Base-by-base conservation (phyloP, 2,797 vertebrate genomes). In the Ceryle rudis region DNA sequence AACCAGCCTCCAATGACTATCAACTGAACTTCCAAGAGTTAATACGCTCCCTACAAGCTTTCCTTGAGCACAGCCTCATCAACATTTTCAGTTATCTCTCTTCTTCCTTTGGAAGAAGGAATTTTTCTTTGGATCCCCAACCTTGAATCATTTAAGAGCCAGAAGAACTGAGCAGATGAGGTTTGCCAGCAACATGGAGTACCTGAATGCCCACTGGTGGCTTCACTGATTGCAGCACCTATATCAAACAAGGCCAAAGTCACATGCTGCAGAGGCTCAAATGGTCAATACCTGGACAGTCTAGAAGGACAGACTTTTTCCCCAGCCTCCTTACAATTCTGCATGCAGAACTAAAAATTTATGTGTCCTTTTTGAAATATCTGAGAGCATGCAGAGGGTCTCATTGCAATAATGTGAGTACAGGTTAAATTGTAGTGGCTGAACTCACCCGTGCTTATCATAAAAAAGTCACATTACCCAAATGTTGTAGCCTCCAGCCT, bases 301-400 rank as follows among this genome's bases (percentile, higher is more conserved):
- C 3, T 4, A 70, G 13, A 20, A 65, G 41, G 35, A 16, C 3
- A 69, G 17, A 33, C 6, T 41, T 70, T 55, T 19, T 51, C 51
- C 57, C 14, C 25, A 41, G 10, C 4, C 16, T 19, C 39, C 8
- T 52, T 64, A 14, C 5, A 73, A 20, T 10, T 55, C 16, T 54
- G 14, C 26, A 25, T 61, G 6, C 6, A 28, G 55, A 37, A 57
- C 8, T 6, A 28, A 46, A 66, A 57, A 15, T 9, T 9, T 17
- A 5, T 0, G 0, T 5, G 3, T 14, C 10, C 10, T 7, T 85
- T 65, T 51, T 23, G 44, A 65, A 69, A 54, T 3, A 37, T 2
- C 14, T 26, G 35, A 83, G 35, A 39, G 25, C 29, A 29, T 0
- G 0, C 6, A 41, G 18, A 90, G 47, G 11, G 2, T 33, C 14